Evolutionary conservation across 2,113 vertebrate species (phyloP).

Genomic region (Larimichthys crocea): DNA sequence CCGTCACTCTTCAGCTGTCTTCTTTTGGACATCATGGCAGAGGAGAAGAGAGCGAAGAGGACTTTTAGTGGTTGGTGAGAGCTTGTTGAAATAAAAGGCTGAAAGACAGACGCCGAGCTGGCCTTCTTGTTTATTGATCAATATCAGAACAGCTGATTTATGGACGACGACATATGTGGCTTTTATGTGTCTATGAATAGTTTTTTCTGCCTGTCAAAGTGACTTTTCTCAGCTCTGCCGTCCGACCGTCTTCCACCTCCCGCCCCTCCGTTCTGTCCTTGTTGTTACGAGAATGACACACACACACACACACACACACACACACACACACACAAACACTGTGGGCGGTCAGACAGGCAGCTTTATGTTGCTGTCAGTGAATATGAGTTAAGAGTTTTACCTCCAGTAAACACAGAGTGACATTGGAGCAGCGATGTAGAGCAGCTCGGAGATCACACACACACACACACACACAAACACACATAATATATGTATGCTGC

Average conservation of each 20-base stretch:
- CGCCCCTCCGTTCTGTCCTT: background rate
- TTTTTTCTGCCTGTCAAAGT: too few species aligned
- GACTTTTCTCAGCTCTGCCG: background rate
- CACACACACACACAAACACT: background rate
- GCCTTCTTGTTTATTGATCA: too few species aligned
- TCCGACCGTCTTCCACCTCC: background rate
- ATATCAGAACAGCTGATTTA: too few species aligned
- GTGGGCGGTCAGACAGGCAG: background rate
- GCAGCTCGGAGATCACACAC: background rate
- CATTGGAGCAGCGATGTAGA: conserved; percentile 21
- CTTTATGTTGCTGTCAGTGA: conserved; percentile 39
- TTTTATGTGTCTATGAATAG: too few species aligned
- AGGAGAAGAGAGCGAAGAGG: too few species aligned
- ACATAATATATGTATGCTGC: background rate
- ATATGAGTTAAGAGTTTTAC: conserved; percentile 40
- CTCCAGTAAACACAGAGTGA: conserved; percentile 33
- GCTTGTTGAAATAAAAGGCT: too few species aligned
- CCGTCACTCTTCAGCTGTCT: too few species aligned
- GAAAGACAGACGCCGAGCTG: too few species aligned
- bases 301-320: conserved; percentile 35
- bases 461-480: conserved; percentile 9
- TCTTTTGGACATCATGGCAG: too few species aligned
- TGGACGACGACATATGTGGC: too few species aligned
- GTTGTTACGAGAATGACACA: background rate
- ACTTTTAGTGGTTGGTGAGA: too few species aligned